Evolutionary conservation across 2,113 vertebrate species (phyloP), one percentile per base, ranked within the genome.

Genomic region (Aphelocoma coerulescens): DNA sequence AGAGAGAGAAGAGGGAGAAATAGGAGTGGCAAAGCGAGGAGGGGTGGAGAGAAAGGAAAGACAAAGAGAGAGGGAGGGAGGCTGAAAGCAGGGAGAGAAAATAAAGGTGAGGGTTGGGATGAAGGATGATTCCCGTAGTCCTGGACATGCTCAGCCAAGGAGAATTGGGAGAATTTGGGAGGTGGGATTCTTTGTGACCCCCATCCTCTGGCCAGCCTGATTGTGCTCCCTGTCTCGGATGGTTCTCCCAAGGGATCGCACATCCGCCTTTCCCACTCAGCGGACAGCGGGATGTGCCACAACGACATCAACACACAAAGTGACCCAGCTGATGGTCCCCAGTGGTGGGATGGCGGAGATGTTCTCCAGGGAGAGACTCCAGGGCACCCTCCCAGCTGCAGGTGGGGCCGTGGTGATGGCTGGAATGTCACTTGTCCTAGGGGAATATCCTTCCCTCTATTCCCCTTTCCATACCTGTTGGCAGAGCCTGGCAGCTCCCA

Each of bases 281-380:
- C 0, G 1, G 39, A 16, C 12, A 14, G 76, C 0, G 0, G 76
- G 80, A 75, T 6, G 0, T 12, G 39, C 67, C 7, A 1, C 3
- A 1, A 39, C 1, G 26, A 9, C 62, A 57, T 23, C 57, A 7
- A 11, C 32, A 6, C 37, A 33, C 5, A 16, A 43, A 66, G 71
- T 54, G 90, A 72, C 66, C 24, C 58, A 46, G 82, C 33, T 49
- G 74, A 57, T 46, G 51, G 41, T 30, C 59, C 19, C 43, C n/a
- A 28, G 58, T 13, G 33, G 20, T 59, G 43, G 66, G 24, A 48
- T 1, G 3, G 27, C 22, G 43, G 77, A 61, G 87, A 58, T 43
- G 52, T 7, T 71, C 68, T 35, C 44, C 74, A 83, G 37, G 67
- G 62, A 68, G n/a, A 71, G 57, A 13, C 52, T 43, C 61, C 39